Evolutionary conservation across 1,140 invertebrate genomes (phyloP), one percentile per base, ranked within the genome.

Genomic region (Pogonus chalceus): DNA sequence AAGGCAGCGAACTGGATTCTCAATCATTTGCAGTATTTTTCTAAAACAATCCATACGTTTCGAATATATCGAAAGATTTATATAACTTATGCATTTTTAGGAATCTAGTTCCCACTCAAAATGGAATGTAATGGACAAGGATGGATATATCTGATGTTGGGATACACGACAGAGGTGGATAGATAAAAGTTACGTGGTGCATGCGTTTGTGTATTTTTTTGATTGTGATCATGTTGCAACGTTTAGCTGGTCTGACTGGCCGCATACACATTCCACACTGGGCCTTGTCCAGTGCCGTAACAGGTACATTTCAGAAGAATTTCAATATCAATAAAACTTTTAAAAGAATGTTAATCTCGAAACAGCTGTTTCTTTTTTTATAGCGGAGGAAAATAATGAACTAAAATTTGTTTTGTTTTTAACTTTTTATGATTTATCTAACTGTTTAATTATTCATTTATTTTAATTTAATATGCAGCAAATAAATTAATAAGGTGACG

Each of bases 161-260:
- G 3, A 18, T 16, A 43, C 4, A 43, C 4, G 37, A 43, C 7
- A 12, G 18, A 43, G 18, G 18, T 10, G 37, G 37, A 9, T 31
- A 31, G 26, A 4, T 7, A 31, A 4, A 31, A n/a, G n/a, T n/a
- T 4, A 31, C 7, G 26, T 4, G 14, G 26, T 31, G 26, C 14
- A 14, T 31, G 26, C 14, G 14, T 31, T 31, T 31, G 26, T 31
- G 26, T 31, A 31, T 31, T 31, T 31, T 31, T 31, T 31, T 7
- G 26, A 7, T 14, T 31, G 26, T 7, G 26, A 31, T 31, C 37
- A 12, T 18, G 37, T 7, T 12, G 18, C 18, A 43, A 10, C 37
- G 37, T 43, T 43, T 43, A 43, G 37, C 37, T 43, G 37, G 37
- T 43, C 37, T 43, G 37, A 43, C 37, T 16, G 18, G 37, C 37